Base-by-base conservation (phyloP, 1,140 invertebrate species). In the Neoseiulus cucumeris region DNA sequence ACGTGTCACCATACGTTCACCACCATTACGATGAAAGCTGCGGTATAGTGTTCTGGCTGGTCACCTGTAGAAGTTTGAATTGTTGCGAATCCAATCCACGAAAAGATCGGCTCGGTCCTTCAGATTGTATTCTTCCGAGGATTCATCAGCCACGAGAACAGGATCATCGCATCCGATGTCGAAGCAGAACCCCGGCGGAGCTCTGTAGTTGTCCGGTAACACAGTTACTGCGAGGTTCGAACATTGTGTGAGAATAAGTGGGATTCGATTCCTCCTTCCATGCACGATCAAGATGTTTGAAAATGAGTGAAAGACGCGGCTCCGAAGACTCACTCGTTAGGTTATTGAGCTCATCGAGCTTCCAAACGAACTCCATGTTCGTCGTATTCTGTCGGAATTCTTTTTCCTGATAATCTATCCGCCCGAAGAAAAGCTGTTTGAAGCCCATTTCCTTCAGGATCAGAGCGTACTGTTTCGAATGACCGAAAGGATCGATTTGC, bases 401-500 rank as follows among this genome's bases (percentile, higher is more conserved):
- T 73, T 90, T 91, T 73, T 96, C 92, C 69, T 86, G 81, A 75
- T 86, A 89, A 76, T 96, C 90, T 12, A 94, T 80, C 44, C 92
- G 80, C 1, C 85, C 89, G 68, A 95, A 83, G 69, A 94, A 87
- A 39, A 93, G 75, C 0, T 87, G 90, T 74, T 94, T 84, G 80
- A 80, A 85, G 20, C 89, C 90, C 67, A 81, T 79, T 73, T 78
- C 84, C 0, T 87, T 84, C 71, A 92, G 86, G 0, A 92, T 76
- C 0, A 87, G 88, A 0, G 89, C 89, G 39, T 75, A 74, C 77
- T 93, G 89, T 25, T 86, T 75, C 0, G 89, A 89, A 73, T 95
- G 91, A 0, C 90, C 90, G 72, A 93, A 94, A 0, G 90, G 89
- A 78, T 93, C 89, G 55, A 94, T 92, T 74, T 94, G 91, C 90